phyloP scores from a whole-genome alignment of 1,140 invertebrate genomes.

The Trachelipus rathkii region DNA sequence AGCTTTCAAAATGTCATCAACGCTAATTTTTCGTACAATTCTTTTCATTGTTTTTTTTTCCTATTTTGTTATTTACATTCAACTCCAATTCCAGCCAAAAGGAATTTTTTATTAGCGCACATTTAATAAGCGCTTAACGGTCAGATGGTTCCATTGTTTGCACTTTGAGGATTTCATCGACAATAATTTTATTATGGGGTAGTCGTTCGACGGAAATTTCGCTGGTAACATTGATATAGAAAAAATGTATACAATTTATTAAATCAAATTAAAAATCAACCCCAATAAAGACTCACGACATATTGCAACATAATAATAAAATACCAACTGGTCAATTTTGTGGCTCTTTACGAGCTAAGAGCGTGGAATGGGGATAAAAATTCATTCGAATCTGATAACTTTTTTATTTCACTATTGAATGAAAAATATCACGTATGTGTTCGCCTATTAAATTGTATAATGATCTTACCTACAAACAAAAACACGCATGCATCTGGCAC shows the following conservation, averaged over 20 bases:
- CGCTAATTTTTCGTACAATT: not conserved
- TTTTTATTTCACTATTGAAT: too few relatives aligned
- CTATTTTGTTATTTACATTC: not conserved
- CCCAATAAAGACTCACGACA: too few relatives aligned
- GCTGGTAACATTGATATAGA: too few relatives aligned
- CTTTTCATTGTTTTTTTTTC: not conserved
- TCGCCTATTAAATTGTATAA: too few relatives aligned
- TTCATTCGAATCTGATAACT: too few relatives aligned
- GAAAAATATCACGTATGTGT: too few relatives aligned
- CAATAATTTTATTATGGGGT: not conserved
- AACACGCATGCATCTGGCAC: too few relatives aligned
- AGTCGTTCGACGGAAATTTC: not conserved
- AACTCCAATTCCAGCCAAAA: not conserved
- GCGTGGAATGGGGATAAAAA: too few relatives aligned
- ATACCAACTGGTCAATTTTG: too few relatives aligned
- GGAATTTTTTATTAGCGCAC: not conserved
- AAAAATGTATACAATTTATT: not conserved
- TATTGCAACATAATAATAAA: too few relatives aligned
- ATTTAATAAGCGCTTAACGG: constrained; percentile 1
- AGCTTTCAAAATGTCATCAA: constrained; percentile 4
- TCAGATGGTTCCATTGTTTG: not conserved
- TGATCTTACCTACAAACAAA: too few relatives aligned
- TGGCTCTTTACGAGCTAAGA: too few relatives aligned
- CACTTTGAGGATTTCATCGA: not conserved
- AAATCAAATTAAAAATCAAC: not conserved